Percentiles rank a stretch among this genome's conserved stretches.
Conservation (phyloP, 2,113 vertebrate genomes). For the Anseranas semipalmata region DNA sequence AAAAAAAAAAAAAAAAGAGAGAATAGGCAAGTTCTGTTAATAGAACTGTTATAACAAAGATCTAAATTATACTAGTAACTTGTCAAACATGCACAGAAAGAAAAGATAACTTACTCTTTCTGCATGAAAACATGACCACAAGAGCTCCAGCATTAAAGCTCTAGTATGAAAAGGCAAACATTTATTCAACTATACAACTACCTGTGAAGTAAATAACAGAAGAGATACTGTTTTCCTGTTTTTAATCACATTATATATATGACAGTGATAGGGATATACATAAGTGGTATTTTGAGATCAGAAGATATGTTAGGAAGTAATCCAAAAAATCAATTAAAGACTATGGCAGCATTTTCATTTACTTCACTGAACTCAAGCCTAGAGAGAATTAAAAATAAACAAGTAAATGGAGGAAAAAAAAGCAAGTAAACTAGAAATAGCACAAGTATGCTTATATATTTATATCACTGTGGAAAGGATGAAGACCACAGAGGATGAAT, state of each 20-base stretch:
- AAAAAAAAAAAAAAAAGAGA: background rate
- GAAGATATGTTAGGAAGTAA: background rate
- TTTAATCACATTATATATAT: background rate
- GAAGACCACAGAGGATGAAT: background rate
- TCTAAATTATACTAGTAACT: background rate
- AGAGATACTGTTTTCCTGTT: background rate
- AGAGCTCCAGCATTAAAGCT: background rate
- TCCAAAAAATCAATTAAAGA: background rate
- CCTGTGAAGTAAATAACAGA: background rate
- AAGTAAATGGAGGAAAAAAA: background rate
- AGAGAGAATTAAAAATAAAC: background rate
- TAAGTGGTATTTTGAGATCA: background rate
- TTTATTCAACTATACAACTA: background rate
- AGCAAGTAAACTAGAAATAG: background rate
- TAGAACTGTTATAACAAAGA: background rate
- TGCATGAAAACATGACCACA: background rate
- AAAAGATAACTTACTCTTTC: background rate
- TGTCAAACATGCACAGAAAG: background rate
- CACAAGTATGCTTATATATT: background rate
- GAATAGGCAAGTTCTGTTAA: background rate
- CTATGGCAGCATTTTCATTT: background rate
- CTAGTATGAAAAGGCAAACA: background rate
- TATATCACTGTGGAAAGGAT: background rate
- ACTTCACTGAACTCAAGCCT: background rate
- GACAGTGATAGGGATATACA: no score